phyloP scores from a whole-genome alignment of 2,113 vertebrate species.

The Sander vitreus region DNA sequence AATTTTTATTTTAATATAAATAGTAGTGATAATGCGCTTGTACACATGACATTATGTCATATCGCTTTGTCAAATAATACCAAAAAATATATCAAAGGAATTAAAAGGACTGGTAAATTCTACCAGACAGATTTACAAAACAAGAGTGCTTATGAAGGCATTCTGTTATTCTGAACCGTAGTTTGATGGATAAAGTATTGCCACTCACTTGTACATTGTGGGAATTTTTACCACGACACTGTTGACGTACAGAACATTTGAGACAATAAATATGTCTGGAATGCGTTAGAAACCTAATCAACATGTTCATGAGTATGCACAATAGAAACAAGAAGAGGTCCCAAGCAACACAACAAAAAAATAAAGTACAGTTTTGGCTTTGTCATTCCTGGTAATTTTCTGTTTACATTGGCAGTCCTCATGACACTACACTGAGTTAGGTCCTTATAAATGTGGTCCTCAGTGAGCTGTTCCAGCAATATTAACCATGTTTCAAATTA shows the following conservation, averaged over 20 bases:
- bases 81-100: constrained; percentile 78
- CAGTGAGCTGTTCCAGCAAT: constrained; percentile 19
- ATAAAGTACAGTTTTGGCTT: constrained; percentile 79
- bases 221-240: constrained; percentile 11
- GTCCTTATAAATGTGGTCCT: constrained; percentile 39
- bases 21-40: constrained; percentile 96
- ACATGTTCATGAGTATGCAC: constrained; percentile 28
- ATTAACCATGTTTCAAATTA: constrained; percentile 51
- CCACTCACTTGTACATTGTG: constrained; percentile 23
- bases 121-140: constrained; percentile 81
- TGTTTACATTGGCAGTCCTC: constrained; percentile 50
- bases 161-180: constrained; percentile 40
- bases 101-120: constrained; percentile 74
- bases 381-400: constrained; percentile 77
- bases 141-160: constrained; percentile 82
- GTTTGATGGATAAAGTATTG: constrained; percentile 79
- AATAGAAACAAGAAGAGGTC: constrained; percentile 32
- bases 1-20: constrained; percentile 94
- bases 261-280: constrained; percentile 87
- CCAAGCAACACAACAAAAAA: constrained; percentile 35
- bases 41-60: constrained; percentile 92
- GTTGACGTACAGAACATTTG: constrained; percentile 38
- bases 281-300: constrained; percentile 30
- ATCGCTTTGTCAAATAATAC: constrained; percentile 81
- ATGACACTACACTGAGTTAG: constrained; percentile 32